A percentile compares a stretch with the other conserved stretches of the same genome.
Conservation (phyloP, 2,888 invertebrate species). For the Drosophila neonasuta region DNA sequence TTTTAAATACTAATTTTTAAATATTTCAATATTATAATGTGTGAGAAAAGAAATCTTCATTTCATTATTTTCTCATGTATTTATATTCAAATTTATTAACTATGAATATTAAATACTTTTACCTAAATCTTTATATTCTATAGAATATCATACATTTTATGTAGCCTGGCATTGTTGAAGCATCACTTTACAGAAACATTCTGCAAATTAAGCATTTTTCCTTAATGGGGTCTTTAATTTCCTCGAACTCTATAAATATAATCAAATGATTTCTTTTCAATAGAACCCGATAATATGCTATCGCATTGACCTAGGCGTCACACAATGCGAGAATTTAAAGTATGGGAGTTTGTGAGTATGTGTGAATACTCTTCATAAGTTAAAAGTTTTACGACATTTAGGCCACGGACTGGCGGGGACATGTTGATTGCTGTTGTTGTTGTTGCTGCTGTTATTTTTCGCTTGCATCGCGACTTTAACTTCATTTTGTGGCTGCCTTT, state of each 20-base stretch:
- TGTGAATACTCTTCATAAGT: conserved; percentile 33
- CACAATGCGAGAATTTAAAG: not conserved
- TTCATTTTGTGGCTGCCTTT: conserved; percentile 43
- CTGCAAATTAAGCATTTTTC: not conserved
- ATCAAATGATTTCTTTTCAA: not conserved
- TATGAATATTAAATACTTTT: not conserved
- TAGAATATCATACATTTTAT: not conserved
- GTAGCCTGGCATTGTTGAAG: not conserved
- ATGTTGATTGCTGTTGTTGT: conserved; percentile 7
- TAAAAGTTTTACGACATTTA: conserved; percentile 49
- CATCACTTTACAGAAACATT: not conserved
- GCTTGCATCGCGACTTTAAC: conserved; percentile 22
- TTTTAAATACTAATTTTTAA: no score
- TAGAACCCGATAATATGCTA: conserved; percentile 5
- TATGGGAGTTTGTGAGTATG: not conserved
- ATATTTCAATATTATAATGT: no score
- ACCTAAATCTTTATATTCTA: not conserved
- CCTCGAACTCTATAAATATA: not conserved
- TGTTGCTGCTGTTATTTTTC: conserved; percentile 13
- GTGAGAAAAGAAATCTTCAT: no score
- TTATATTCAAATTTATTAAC: not conserved
- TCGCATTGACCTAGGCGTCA: conserved; percentile 43
- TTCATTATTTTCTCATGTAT: no score
- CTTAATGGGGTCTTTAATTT: not conserved
- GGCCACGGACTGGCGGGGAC: conserved; percentile 32